Evolutionary conservation across 2,113 vertebrate species (phyloP).

Genomic region (Tragelaphus scriptus): DNA sequence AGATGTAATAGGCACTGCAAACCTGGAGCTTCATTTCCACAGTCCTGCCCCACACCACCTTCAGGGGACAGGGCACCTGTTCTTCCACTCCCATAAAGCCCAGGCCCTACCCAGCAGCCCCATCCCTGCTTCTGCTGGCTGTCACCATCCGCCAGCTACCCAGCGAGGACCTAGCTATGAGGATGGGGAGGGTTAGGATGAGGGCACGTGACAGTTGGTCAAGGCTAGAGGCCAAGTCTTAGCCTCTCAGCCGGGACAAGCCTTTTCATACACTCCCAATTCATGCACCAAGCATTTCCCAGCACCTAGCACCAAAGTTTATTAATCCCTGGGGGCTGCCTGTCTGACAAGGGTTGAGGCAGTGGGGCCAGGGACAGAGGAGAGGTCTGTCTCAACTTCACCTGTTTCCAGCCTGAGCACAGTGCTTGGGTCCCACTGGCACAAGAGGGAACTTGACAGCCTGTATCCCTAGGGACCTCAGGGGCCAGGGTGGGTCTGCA

Average conservation of each 20-base stretch:
- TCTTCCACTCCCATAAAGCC: background rate
- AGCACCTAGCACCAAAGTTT: background rate
- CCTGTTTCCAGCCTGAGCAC: background rate
- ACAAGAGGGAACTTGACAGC: background rate
- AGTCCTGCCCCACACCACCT: background rate
- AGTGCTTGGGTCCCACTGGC: background rate
- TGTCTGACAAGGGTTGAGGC: background rate
- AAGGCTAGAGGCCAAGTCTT: background rate
- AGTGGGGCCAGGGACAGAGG: background rate
- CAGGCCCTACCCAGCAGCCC: too few relatives aligned
- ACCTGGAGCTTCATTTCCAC: background rate
- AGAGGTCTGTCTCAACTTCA: background rate
- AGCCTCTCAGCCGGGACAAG: background rate
- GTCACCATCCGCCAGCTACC: background rate
- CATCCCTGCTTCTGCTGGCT: background rate
- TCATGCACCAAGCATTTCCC: background rate
- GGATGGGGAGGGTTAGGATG: too few relatives aligned
- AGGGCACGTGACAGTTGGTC: rapidly evolving
- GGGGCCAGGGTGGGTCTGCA: background rate
- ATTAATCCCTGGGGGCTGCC: background rate
- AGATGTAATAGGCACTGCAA: background rate
- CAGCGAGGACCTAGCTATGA: background rate
- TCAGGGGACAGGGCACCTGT: background rate
- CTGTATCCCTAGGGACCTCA: background rate
- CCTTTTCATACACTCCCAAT: background rate